phyloP scores from a whole-genome alignment of 2,113 vertebrate genomes.

The Grallaria varia region DNA sequence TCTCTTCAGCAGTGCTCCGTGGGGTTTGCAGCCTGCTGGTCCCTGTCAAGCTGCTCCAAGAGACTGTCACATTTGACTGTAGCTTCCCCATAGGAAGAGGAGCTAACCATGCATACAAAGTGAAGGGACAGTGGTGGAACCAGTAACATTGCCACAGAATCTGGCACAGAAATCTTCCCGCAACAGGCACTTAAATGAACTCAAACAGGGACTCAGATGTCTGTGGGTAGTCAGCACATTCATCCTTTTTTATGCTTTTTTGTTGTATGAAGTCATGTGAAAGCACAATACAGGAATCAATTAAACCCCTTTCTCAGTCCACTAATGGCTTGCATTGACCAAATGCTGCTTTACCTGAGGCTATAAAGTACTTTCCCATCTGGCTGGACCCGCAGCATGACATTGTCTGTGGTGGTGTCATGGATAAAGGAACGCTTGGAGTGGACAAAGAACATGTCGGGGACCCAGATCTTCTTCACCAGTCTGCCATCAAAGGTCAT shows the following conservation, averaged over 20 bases:
- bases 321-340: neutral
- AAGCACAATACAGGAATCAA: neutral
- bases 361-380: slow-evolving; percentile 97
- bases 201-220: neutral
- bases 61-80: neutral
- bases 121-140: neutral
- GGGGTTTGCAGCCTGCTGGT: neutral
- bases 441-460: slow-evolving; percentile 98
- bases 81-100: neutral
- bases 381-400: slow-evolving; percentile 95
- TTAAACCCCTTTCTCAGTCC: neutral
- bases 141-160: neutral
- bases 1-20: neutral
- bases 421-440: slow-evolving; percentile 98
- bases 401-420: slow-evolving; percentile 95
- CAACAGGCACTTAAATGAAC: neutral
- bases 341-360: slow-evolving; percentile 80
- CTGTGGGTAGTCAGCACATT: neutral
- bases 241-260: neutral
- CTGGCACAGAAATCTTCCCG: neutral
- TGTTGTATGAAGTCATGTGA: neutral
- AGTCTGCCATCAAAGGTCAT: slow-evolving; percentile 97
- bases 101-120: neutral
- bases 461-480: slow-evolving; percentile 99
- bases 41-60: accelerated